These are phyloP conservation scores for Tetraodon nigroviridis DNA, from an alignment of 2,113 vertebrate species.

Conservation along the genomic window DNA sequence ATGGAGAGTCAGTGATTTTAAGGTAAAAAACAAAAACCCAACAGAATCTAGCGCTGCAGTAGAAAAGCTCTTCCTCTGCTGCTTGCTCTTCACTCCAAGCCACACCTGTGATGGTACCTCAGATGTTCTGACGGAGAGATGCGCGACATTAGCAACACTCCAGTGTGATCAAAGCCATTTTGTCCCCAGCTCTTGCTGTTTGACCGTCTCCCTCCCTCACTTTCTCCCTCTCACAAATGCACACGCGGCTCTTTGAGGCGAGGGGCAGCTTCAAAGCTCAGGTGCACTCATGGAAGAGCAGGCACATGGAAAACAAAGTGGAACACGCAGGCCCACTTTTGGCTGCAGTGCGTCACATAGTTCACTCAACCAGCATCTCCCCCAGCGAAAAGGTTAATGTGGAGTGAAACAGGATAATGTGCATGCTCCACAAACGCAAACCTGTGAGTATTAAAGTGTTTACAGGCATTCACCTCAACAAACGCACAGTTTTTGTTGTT, in stretches of 20 bases:
- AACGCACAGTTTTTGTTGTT: not conserved
- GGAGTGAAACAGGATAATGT: conserved; percentile 58
- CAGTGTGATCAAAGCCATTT: conserved; percentile 68
- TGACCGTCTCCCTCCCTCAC: conserved; percentile 9
- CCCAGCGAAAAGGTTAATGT: conserved; percentile 63
- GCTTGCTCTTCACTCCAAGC: conserved; percentile 26
- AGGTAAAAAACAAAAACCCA: conserved; percentile 18
- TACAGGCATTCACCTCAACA: conserved; percentile 15
- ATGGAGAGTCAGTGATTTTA: conserved; percentile 6
- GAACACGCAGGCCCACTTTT: conserved; percentile 54
- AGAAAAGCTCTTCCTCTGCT: conserved; percentile 18
- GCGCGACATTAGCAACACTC: conserved; percentile 64
- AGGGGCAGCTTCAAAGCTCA: conserved; percentile 69
- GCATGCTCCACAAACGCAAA: conserved; percentile 38
- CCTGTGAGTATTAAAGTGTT: conserved; percentile 23
- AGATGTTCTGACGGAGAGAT: conserved; percentile 54
- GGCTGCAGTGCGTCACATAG: conserved; percentile 55
- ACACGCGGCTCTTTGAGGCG: conserved; percentile 35
- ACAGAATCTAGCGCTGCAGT: no score
- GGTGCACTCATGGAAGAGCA: conserved; percentile 74
- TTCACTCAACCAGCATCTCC: conserved; percentile 55
- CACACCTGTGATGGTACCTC: conserved; percentile 51
- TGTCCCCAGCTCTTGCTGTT: conserved; percentile 40
- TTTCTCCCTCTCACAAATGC: conserved; percentile 14
- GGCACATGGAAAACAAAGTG: conserved; percentile 69